These are phyloP conservation scores for Listrodromus nycthemerus DNA, from an alignment of 2,888 invertebrate species.

Conservation along the genomic window DNA sequence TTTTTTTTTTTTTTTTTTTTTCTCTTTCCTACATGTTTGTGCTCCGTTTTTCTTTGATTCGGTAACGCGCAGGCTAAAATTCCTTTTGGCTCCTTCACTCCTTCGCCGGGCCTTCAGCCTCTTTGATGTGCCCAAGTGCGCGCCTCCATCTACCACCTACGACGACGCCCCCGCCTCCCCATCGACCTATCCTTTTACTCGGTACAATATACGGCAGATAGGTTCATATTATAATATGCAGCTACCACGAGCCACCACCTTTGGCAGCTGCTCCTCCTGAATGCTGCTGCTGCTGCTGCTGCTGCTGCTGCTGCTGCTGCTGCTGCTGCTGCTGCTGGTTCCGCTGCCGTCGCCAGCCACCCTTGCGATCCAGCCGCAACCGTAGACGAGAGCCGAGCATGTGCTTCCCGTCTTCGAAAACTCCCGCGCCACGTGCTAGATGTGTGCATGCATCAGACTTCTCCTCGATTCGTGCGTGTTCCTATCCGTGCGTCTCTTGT, in stretches of 20 bases:
- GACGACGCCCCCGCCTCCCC: conserved; percentile 15
- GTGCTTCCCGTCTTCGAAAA: conserved; percentile 66
- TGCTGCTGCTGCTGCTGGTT: conserved; percentile 20
- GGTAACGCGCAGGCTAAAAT: conserved; percentile 12
- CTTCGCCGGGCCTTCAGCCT: conserved; percentile 28
- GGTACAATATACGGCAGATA: conserved; percentile 39
- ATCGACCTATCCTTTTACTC: conserved; percentile 47
- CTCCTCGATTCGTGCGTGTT: background rate
- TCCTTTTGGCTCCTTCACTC: conserved; percentile 43
- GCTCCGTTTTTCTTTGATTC: conserved; percentile 8
- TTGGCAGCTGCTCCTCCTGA: conserved; percentile 70
- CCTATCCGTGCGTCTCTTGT: conserved; percentile 15
- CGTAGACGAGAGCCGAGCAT: conserved; percentile 57
- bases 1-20: background rate
- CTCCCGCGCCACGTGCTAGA: conserved; percentile 65
- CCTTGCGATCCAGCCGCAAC: conserved; percentile 63
- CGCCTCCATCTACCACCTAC: conserved; percentile 59
- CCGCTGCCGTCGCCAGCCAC: conserved; percentile 39
- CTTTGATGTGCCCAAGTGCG: conserved; percentile 40
- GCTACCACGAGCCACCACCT: conserved; percentile 65
- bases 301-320: conserved; percentile 30
- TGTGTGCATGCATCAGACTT: conserved; percentile 45
- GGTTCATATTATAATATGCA: conserved; percentile 51
- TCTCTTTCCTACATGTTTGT: background rate
- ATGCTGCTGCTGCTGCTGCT: conserved; percentile 55